Evolutionary conservation across 53 echinoderm and acorn worm species (phyloP).

Genomic region (Holothuria leucospilota): DNA sequence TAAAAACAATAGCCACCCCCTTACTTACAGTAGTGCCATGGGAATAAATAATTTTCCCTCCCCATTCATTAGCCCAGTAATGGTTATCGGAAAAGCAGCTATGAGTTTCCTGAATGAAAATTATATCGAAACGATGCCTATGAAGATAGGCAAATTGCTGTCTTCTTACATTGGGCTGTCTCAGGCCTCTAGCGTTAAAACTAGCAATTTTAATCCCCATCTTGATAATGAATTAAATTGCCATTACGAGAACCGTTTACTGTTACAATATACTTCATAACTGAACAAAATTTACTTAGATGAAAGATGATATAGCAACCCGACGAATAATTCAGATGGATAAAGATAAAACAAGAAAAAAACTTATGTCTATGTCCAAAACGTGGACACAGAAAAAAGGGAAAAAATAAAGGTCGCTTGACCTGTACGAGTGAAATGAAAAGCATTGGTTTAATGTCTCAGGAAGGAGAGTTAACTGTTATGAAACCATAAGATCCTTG

Average conservation of each 20-base stretch:
- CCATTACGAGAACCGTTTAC: no score
- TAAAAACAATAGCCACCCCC: conserved; percentile 54
- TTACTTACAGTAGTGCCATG: conserved; percentile 35
- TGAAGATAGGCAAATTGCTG: conserved; percentile 1
- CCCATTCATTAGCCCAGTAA: conserved; percentile 8
- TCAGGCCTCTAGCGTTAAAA: neutral
- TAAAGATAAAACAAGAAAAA: conserved; percentile 3
- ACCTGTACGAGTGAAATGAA: neutral
- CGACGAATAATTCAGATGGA: neutral
- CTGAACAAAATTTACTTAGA: neutral
- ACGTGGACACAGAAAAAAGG: no score
- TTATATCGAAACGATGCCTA: neutral
- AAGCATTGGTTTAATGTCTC: neutral
- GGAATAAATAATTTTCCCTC: neutral
- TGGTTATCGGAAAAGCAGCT: no score
- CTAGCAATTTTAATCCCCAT: conserved; percentile 9
- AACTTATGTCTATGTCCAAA: neutral
- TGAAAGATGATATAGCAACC: neutral
- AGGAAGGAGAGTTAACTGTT: neutral
- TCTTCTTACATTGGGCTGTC: neutral
- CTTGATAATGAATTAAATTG: no score
- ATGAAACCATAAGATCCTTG: neutral
- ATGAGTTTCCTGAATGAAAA: neutral
- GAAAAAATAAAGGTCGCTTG: neutral
- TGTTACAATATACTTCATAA: no score